A percentile compares a stretch with the other conserved stretches of the same genome.
These are phyloP conservation scores for Archilochus colubris DNA, from an alignment of 2,113 vertebrate genomes.

Conservation along the genomic window DNA sequence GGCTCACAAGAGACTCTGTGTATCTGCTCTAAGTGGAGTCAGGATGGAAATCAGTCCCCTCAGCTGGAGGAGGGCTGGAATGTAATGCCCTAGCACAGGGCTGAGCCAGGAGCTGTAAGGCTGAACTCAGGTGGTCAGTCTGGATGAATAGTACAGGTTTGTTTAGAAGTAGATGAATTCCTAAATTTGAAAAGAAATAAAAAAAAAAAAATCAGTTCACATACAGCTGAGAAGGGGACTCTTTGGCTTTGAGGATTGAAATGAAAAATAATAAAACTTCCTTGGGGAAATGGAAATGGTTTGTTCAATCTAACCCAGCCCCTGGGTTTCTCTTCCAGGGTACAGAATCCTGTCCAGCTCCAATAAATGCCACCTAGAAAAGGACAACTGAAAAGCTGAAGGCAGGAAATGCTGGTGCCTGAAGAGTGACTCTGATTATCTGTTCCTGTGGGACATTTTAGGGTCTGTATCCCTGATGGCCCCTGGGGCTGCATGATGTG, in stretches of 20 bases:
- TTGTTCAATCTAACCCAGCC: neutral
- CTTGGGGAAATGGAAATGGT: neutral
- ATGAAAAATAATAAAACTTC: neutral
- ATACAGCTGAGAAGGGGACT: neutral
- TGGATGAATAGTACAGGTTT: neutral
- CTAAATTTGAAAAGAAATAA: too few species aligned
- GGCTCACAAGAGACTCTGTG: neutral
- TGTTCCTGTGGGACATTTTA: too few species aligned
- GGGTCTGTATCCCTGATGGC: neutral
- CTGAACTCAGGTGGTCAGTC: neutral
- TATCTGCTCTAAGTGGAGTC: neutral
- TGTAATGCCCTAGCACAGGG: too few species aligned
- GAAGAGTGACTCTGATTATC: neutral
- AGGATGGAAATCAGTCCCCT: neutral
- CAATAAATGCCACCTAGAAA: neutral
- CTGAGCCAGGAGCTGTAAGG: neutral
- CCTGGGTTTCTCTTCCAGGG: neutral
- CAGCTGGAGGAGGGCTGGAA: neutral
- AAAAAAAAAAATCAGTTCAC: neutral
- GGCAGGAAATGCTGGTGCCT: neutral
- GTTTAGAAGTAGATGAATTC: neutral
- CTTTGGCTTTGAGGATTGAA: neutral
- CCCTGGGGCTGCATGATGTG: fast-evolving
- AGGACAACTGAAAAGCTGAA: neutral
- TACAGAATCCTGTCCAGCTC: neutral